Evolutionary conservation across 2,113 vertebrate species (phyloP).

Genomic region (Origma solitaria): DNA sequence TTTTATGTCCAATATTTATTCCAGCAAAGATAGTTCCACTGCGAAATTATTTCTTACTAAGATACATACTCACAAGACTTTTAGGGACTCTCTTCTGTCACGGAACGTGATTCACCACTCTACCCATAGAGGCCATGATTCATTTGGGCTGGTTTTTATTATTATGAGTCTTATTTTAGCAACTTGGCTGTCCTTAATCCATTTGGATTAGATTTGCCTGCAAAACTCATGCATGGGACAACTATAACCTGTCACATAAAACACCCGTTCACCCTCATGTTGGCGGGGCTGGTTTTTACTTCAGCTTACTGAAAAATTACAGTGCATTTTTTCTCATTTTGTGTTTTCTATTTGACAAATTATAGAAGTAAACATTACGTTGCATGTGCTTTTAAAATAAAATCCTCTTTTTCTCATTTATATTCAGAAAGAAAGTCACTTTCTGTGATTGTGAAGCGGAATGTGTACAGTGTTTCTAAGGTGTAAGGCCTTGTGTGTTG

Average conservation of each 20-base stretch:
- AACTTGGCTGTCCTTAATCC: not conserved
- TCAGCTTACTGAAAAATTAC: not conserved
- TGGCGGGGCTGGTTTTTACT: not conserved
- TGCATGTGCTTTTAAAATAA: not conserved
- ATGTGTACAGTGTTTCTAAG: not conserved
- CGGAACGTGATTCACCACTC: not conserved
- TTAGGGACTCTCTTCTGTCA: not conserved
- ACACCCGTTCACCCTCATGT: not conserved
- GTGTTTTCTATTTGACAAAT: not conserved
- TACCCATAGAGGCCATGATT: not conserved
- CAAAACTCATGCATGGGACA: not conserved
- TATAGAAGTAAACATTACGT: not conserved
- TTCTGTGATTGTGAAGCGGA: not conserved
- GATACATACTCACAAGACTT: not conserved
- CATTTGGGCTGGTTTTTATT: not conserved
- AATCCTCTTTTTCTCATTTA: not conserved
- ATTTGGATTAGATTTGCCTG: slow-evolving; percentile 5
- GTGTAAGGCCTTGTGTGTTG: not conserved
- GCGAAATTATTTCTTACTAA: not conserved
- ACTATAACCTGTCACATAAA: not conserved
- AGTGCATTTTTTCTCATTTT: not conserved
- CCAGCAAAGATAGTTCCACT: not conserved
- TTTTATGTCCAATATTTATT: not conserved
- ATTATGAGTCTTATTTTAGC: slow-evolving; percentile 9
- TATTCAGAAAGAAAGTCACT: not conserved